A percentile compares a stretch with the other conserved stretches of the same genome.
Evolutionary conservation across 2,797 vertebrate species (phyloP).

Genomic region (Esox lucius): DNA sequence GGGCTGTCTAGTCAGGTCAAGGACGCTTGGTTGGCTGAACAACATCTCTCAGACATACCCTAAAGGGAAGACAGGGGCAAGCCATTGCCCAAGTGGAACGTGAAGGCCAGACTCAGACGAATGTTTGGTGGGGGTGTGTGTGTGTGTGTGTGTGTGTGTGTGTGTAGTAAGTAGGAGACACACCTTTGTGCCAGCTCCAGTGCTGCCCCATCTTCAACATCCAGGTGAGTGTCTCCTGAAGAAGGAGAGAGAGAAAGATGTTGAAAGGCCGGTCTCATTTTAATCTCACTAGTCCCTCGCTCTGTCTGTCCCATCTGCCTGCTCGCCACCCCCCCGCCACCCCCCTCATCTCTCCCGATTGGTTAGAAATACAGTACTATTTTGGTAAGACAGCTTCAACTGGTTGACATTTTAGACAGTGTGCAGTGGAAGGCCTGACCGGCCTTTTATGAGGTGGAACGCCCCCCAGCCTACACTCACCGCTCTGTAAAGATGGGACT

Average conservation of each 20-base stretch:
- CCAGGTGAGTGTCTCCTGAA: slow-evolving; percentile 73
- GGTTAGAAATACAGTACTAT: neutral
- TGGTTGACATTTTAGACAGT: no score
- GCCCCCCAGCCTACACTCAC: no score
- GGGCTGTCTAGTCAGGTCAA: neutral
- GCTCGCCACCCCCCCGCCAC: no score
- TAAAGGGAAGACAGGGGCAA: neutral
- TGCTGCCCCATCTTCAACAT: slow-evolving; percentile 67
- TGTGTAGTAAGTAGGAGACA: slow-evolving; percentile 22
- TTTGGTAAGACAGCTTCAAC: neutral
- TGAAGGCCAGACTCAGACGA: neutral
- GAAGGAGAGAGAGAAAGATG: slow-evolving; percentile 42
- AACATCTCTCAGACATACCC: neutral
- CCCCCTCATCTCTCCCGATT: neutral
- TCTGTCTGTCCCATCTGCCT: neutral
- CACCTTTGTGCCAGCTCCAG: slow-evolving; percentile 81
- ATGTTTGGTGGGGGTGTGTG: neutral
- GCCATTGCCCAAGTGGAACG: neutral
- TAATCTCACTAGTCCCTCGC: neutral
- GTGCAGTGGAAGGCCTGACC: neutral
- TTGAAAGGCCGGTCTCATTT: neutral
- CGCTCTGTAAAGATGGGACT: no score
- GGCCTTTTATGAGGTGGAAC: no score
- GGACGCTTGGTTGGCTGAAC: neutral
- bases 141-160: neutral